Evolutionary conservation across 2,113 vertebrate species (phyloP), one percentile per base, ranked within the genome.

Genomic region (Bubo scandiacus): DNA sequence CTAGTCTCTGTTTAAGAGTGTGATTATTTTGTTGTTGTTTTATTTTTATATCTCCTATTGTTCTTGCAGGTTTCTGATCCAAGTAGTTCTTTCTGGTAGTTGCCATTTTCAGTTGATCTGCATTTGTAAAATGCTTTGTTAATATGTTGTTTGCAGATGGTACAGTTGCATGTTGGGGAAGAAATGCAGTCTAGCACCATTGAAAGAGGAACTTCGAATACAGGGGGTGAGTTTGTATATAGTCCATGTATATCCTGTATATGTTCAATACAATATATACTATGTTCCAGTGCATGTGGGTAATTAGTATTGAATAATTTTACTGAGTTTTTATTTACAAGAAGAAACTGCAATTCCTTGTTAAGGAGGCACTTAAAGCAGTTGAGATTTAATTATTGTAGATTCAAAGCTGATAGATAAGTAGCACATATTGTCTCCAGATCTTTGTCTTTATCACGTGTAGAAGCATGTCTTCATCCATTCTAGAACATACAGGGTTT

Each of bases 131-230:
- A 54, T 1, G 1, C 16, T 23, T 94, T 29, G 11, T 87, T 11
- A 42, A 54, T 72, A 29, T 84, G 21, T 63, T 83, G 19, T 83
- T 93, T 93, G 95, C 98, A 99, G 99, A 86, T 99, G 99, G 99
- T 99, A 99, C 97, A 99, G 99, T 96, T 99, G 99, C 96, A 99
- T 99, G 99, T 97, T 99, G 98, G 99, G 99, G 68, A 99, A 99
- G 96, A 99, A 99, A 95, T 99, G 99, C 88, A 99, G 99, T 97
- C 97, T 99, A 97, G 97, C 99, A 42, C 99, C 99, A 71, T 96
- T 99, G 97, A 99, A 99, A 96, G 99, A 99, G 95, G 99, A 99
- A 96, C 99, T 99, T 95, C 98, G 98, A 80, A 98, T 99, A 81
- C 99, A 99, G 94, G 98, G 99, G 97, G 99, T 99, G 97, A 98